Base-by-base conservation (phyloP, 1,140 invertebrate genomes). In the Stegodyphus mimosarum region DNA sequence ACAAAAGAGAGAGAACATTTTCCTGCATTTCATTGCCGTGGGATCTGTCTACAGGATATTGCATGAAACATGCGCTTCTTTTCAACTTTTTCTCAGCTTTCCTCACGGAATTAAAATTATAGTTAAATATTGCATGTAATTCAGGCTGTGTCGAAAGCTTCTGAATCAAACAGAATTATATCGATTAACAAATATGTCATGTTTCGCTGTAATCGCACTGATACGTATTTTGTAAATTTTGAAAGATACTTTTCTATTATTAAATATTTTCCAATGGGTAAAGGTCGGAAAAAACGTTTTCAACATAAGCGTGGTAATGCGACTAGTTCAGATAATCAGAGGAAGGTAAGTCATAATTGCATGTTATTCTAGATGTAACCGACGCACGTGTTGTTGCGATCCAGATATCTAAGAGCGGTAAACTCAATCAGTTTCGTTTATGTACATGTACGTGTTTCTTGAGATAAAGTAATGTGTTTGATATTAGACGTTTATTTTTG, bases 261-360 rank as follows among this genome's bases (percentile, higher is more conserved):
- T 60, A 15, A 10, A 60, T 60, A 10, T 9, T 18, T 18, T 52
- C 33, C 60, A 52, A 83, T 83, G 80, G 80, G 80, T 3, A 83
- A 33, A 74, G 63, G 80, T 49, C 17, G 78, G 1, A 83, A 60
- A 66, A 83, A 74, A 52, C 80, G 51, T 74, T 83, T 74, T 74
- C 80, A 71, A 1, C 48, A 18, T 5, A 74, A 67, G 7, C 7
- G 51, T 3, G 33, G 33, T 33, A 69, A 83, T 49, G 5, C 10
- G 7, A 48, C 51, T 17, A 74, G 33, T 52, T 10, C 7, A 15
- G 17, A 9, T 50, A 11, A 53, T 13, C 17, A 71, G 7, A 55
- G 51, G n/a, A 53, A 73, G 51, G 33, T 48, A 71, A 17, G n/a
- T n/a, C 13, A 73, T 67, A 15, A n/a, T 18, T 67, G 0, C 7